Percentiles rank a stretch among this genome's conserved stretches.
Conservation (phyloP, 1,140 invertebrate genomes). For the Zophobas morio region DNA sequence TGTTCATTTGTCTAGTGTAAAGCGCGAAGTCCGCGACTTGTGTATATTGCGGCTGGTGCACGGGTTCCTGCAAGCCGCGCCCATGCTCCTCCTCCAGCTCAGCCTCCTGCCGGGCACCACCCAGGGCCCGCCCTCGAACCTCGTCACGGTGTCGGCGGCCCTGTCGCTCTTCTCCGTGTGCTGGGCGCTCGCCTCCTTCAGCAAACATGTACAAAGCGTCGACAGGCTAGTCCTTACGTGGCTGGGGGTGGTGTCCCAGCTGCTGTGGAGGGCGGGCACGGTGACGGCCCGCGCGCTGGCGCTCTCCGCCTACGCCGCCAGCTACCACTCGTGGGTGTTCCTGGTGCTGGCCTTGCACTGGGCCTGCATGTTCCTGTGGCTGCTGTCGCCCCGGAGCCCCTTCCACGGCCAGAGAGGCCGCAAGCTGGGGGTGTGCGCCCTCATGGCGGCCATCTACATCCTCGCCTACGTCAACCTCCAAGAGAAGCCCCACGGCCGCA, state of each 20-base stretch:
- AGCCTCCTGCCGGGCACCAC: slow-evolving; percentile 78
- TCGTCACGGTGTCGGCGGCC: slow-evolving; percentile 86
- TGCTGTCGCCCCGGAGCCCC: slow-evolving; percentile 87
- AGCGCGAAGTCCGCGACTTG: slow-evolving; percentile 82
- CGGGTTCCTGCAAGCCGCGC: slow-evolving; percentile 89
- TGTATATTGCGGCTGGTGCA: slow-evolving; percentile 87
- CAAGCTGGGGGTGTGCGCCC: slow-evolving; percentile 75
- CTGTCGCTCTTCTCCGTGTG: slow-evolving; percentile 89
- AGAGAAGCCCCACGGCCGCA: slow-evolving; percentile 69
- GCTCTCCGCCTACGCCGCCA: slow-evolving; percentile 87
- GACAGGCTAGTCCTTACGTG: slow-evolving; percentile 89
- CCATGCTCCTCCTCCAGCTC: slow-evolving; percentile 87
- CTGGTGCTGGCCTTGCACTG: slow-evolving; percentile 82
- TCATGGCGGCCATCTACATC: slow-evolving; percentile 89
- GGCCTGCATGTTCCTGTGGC: slow-evolving; percentile 79
- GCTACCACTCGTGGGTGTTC: slow-evolving; percentile 88
- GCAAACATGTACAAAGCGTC: slow-evolving; percentile 88
- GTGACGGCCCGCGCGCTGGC: slow-evolving; percentile 86
- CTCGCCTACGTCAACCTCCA: slow-evolving; percentile 94
- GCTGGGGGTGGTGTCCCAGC: slow-evolving; percentile 90
- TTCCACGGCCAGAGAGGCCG: slow-evolving; percentile 85
- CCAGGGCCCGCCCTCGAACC: slow-evolving; percentile 76
- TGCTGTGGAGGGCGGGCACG: slow-evolving; percentile 89
- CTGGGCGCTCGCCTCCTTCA: slow-evolving; percentile 92
- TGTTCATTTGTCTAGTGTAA: slow-evolving; percentile 86